Base-by-base conservation (phyloP, 2,888 invertebrate species). In the Oxyscelio sp. region DNA sequence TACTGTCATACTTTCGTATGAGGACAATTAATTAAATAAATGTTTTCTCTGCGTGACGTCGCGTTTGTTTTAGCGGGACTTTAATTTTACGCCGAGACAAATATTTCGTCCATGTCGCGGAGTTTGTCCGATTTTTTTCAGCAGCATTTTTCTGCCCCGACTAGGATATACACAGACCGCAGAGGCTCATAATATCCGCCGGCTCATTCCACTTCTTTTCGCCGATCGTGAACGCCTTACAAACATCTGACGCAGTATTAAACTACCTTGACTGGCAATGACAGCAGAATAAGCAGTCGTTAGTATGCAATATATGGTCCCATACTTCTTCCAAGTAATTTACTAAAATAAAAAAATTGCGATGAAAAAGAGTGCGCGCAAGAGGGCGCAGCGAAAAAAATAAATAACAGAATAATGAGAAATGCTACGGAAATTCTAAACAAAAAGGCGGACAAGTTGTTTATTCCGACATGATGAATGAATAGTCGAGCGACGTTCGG, bases 271-370 rank as follows among this genome's bases (percentile, higher is more conserved):
- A 84, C 81, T 81, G 83, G 74, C 83, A 74, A 78, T 83, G 83
- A 83, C 83, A 78, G 61, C 74, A 54, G 74, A 81, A 70, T 83
- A 81, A 78, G 74, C 71, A 80, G 83, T 85, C 84, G 79, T 84
- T 84, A 84, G 80, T 84, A 84, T 84, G 84, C 84, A 59, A 84
- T 84, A 79, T 80, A 84, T 80, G 80, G 84, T 22, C 58, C 71
- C 54, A 71, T 84, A 59, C 84, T 84, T 84, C 80, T 84, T 80
- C 84, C 70, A 45, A 70, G 65, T 77, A 75, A 84, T 84, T 84
- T 79, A 74, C 63, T 52, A 70, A 79, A 83, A 83, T 79, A 77
- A 73, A 71, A 77, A 75, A 68, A 43, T 9, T 45, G 61, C 13
- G 24, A 19, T 19, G n/a, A 27, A 15, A 66, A 58, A 59, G 73